Evolutionary conservation across 2,797 vertebrate genomes (phyloP), one percentile per base, ranked within the genome.

Genomic region (Poeciliopsis infans): DNA sequence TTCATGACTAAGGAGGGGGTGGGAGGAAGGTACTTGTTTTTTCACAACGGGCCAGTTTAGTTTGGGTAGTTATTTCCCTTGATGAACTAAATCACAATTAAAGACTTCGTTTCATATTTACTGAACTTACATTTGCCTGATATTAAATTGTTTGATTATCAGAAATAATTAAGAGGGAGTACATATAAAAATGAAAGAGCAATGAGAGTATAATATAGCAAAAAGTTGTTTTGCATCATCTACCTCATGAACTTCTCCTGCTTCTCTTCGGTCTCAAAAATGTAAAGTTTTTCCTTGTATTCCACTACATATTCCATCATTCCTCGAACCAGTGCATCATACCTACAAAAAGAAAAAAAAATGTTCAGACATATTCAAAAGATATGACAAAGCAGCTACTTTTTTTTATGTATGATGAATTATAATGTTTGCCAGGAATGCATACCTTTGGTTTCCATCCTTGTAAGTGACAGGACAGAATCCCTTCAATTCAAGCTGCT

Each of bases 391-490:
- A 31, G 28, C 4, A 78, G 16, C 13, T 6, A n/a, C 7, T 55
- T 53, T 41, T 39, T 51, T 41, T 43, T 43, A 16, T 23, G 7
- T 3, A 59, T 61, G 31, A 31, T 41, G 5, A 69, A 68, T 51
- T 7, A 41, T 57, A 15, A 16, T 33, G 45, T 13, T 25, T 13
- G 46, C 53, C 11, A 61, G 18, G 74, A 74, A 36, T 55, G 8
- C 59, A 39, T 95, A 97, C 98, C 97, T 98, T 86, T 96, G 95
- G 15, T 96, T 96, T 78, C 97, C 98, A 39, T 99, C 97, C 84
- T 95, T 86, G 83, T 97, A 99, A 71, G 97, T 97, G 87, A 99
- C 97, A 1, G 98, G 96, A 83, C 98, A 99, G 91, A 97, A 98
- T 71, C 98, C 97, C 80, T 96, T 96, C 94, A 99, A 94, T 92